These are phyloP conservation scores for Patella ulyssiponensis DNA, from an alignment of 2,888 invertebrate genomes.

Conservation along the genomic window DNA sequence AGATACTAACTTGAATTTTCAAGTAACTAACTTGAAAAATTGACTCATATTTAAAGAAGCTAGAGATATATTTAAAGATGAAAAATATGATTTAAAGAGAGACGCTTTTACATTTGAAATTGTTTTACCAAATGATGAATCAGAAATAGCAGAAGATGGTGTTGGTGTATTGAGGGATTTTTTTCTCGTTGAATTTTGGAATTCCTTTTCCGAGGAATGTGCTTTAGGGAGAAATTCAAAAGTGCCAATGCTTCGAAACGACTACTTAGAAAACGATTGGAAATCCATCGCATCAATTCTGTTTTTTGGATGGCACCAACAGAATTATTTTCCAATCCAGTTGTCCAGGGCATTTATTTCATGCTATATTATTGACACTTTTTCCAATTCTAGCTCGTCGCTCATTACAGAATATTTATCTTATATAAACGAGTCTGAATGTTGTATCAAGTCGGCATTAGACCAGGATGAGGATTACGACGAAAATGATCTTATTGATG, in stretches of 20 bases:
- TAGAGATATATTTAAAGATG: not conserved
- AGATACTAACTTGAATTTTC: no score
- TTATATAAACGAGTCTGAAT: not conserved
- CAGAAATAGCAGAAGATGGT: constrained; percentile 3
- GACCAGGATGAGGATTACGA: constrained; percentile 2
- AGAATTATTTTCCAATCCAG: constrained; percentile 7
- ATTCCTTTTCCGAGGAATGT: no score
- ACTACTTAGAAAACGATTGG: not conserved
- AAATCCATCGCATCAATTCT: no score
- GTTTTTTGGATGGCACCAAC: constrained; percentile 8
- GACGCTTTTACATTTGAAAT: no score
- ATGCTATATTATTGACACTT: not conserved
- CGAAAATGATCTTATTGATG: constrained; percentile 7
- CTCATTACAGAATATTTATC: constrained; percentile 4
- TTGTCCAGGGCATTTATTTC: constrained; percentile 10
- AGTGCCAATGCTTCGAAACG: not conserved
- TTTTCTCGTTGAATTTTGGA: constrained; percentile 9
- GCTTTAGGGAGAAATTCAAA: constrained; percentile 3
- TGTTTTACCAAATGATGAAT: no score
- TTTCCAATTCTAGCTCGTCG: not conserved
- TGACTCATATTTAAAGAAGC: not conserved
- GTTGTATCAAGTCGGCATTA: not conserved
- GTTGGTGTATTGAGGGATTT: constrained; percentile 1
- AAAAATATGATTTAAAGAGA: not conserved
- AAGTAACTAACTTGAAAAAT: no score